Base-by-base conservation (phyloP, 2,797 vertebrate species). In the Enteromius fasciolatus region DNA sequence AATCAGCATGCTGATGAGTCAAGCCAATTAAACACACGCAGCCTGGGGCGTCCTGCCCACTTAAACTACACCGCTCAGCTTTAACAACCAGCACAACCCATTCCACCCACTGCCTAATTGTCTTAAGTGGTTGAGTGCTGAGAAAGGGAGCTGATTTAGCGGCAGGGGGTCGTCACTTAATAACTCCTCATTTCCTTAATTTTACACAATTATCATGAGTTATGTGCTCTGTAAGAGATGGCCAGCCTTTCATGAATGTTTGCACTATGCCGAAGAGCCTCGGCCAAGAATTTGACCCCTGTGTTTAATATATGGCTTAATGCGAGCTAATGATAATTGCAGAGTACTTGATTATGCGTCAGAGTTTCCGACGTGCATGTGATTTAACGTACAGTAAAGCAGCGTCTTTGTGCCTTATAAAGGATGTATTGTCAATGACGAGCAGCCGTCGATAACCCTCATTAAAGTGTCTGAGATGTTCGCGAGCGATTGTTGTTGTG, bases 31-130 rank as follows among this genome's bases (percentile, higher is more conserved):
- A 84, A 69, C 39, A 3, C 20, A 25, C 0, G 10, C 11, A 83
- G 89, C 87, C 90, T 75, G n/a, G 28, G 67, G 90, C 85, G 82
- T 87, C 85, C 81, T 87, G 84, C 86, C 87, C 83, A 90, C 52
- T 90, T 91, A 92, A 92, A 88, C 86, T 70, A 83, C 83, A 85
- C 82, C 91, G 90, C 90, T 84, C 87, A 44, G 83, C 79, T 90
- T 87, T 90, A 90, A 91, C 85, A 85, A 87, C 85, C 81, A 82
- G 87, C 76, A 82, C 57, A 79, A 87, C 85, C 72, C 81, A 84
- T 85, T 87, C 80, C 87, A 86, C 78, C 83, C 36, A 44, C 82
- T 61, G 84, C 91, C 90, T 90, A 90, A 92, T 91, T 88, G 89
- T 80, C 79, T 63, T 90, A 91, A 91, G 88, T 90, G 84, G 86